Percentiles rank a stretch among this genome's conserved stretches.
Conservation (phyloP, 2,888 invertebrate genomes). For the Bursaphelenchus okinawaensis region DNA sequence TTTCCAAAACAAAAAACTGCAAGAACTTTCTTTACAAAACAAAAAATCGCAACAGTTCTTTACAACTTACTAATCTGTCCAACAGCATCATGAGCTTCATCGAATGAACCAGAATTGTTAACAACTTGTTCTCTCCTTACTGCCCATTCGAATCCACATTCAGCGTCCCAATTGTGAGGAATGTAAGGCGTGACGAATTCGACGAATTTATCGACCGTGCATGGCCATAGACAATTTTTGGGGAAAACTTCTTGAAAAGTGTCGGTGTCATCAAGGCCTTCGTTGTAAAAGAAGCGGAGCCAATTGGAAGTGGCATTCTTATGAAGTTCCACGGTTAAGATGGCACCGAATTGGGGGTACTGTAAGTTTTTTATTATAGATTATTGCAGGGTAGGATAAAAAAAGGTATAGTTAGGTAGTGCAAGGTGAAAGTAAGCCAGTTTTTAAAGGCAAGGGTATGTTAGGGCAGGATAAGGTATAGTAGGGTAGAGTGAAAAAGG, state of each 20-base stretch:
- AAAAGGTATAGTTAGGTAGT: too few relatives aligned
- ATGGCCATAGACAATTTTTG: neutral
- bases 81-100: neutral
- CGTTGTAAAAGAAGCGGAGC: neutral
- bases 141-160: neutral
- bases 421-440: too few relatives aligned
- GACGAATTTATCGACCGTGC: neutral
- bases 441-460: too few relatives aligned
- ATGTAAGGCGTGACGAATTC: neutral
- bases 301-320: neutral
- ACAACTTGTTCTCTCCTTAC: neutral
- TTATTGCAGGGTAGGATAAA: too few relatives aligned
- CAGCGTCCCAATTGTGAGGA: neutral
- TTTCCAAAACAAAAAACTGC: too few relatives aligned
- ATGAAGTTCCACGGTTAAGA: neutral
- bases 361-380: too few relatives aligned
- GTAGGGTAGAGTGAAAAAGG: too few relatives aligned
- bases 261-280: neutral
- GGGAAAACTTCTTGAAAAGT: neutral
- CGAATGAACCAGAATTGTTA: neutral
- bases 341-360: neutral
- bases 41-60: too few relatives aligned
- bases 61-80: neutral
- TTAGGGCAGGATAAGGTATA: too few relatives aligned
- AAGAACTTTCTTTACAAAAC: too few relatives aligned